Evolutionary conservation across 2,888 invertebrate genomes (phyloP), one percentile per base, ranked within the genome.

Genomic region (Sturmia bella): DNA sequence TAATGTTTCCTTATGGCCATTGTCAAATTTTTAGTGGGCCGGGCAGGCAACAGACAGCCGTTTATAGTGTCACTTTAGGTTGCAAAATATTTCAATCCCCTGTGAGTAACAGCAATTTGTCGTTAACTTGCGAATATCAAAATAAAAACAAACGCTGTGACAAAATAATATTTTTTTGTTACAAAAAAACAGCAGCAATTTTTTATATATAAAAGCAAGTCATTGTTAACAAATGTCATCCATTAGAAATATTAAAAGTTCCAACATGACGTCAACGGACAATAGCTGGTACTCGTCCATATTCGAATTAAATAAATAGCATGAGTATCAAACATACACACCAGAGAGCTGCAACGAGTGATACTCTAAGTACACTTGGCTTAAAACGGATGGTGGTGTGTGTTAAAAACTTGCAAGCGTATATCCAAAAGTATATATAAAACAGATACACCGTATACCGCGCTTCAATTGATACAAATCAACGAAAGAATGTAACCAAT

Each of bases 161-260:
- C 59, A 13, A 52, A 52, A 59, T 61, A 52, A 56, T 63, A 54
- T 32, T 39, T 41, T 57, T 39, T 15, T 64, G 17, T 2, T 64
- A 39, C 24, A 66, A 50, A 57, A 17, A 39, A 59, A 64, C 41
- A 70, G 17, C 50, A 64, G 64, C 69, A 52, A 69, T n/a, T n/a
- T n/a, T n/a, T n/a, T n/a, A n/a, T 73, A 24, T 9, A 5, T 21
- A 69, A 43, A 69, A 45, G 61, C 5, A 50, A 43, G 52, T 24
- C 59, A 64, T 73, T 82, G 82, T 78, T 70, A 78, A 78, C 74
- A 82, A 82, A 78, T 78, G 78, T 54, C 78, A 64, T 82, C 78
- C 82, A 82, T 82, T 82, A 78, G 78, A 78, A 78, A 74, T 74
- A 82, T 78, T 82, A 78, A 78, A 82, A 82, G 66, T 75, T 69